Percentiles rank a stretch among this genome's conserved stretches.
phyloP scores from a whole-genome alignment of 2,797 vertebrate species.

The Sebastes diploproa region DNA sequence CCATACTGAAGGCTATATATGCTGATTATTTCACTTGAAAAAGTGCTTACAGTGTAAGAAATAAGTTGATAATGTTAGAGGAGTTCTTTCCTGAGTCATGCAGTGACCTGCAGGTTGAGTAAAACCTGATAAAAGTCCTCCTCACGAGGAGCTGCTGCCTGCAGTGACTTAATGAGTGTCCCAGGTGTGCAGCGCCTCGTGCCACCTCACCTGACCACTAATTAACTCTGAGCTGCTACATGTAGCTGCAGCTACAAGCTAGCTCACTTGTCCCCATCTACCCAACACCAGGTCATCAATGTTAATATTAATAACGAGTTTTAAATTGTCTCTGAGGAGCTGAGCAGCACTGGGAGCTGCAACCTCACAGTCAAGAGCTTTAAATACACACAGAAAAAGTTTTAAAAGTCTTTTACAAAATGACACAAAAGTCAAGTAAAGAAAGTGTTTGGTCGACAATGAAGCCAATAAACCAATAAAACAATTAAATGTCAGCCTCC shows the following conservation, averaged over 20 bases:
- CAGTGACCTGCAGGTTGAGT: conserved; percentile 21
- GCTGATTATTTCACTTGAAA: not conserved
- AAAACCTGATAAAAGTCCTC: conserved; percentile 11
- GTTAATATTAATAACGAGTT: conserved; percentile 60
- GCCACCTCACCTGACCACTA: conserved; percentile 66
- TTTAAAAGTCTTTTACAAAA: conserved; percentile 6
- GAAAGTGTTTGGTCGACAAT: not conserved
- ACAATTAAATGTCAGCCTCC: conserved; percentile 51
- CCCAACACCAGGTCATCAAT: conserved; percentile 54
- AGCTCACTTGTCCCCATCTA: conserved; percentile 32
- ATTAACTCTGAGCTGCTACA: conserved; percentile 60
- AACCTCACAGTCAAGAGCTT: conserved; percentile 18
- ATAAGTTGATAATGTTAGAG: not conserved
- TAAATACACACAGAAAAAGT: not conserved
- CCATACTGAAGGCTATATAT: not conserved
- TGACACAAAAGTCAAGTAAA: not conserved
- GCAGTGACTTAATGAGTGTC: conserved; percentile 62
- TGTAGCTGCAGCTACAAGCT: conserved; percentile 54
- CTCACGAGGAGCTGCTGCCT: conserved; percentile 29
- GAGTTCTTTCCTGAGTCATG: conserved; percentile 2
- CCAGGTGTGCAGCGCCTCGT: conserved; percentile 58
- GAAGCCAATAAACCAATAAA: conserved; percentile 54
- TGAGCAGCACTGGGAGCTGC: not conserved
- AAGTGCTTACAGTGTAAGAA: not conserved
- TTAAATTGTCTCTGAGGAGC: conserved; percentile 23